Evolutionary conservation across 2,797 vertebrate species (phyloP).

Genomic region (Coreius guichenoti): DNA sequence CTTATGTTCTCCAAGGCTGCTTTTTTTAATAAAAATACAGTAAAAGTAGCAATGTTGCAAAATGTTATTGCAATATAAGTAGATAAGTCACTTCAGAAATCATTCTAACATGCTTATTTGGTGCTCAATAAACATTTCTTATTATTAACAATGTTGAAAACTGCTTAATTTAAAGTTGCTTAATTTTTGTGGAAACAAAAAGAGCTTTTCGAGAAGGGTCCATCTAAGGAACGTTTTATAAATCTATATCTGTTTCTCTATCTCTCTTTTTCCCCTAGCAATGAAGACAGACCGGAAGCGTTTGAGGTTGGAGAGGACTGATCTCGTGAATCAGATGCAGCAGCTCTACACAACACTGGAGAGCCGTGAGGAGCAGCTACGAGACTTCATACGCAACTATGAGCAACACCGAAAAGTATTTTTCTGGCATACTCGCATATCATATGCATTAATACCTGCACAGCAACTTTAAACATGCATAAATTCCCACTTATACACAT

Average conservation of each 20-base stretch:
- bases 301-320: slow-evolving; percentile 92
- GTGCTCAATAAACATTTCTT: not conserved
- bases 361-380: slow-evolving; percentile 95
- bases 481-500: slow-evolving; percentile 8
- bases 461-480: not conserved
- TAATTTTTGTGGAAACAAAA: not conserved
- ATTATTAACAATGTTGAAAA: not conserved
- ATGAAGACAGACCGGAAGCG: slow-evolving; percentile 98
- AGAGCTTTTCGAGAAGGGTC: not conserved
- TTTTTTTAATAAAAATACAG: not conserved
- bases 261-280: slow-evolving; percentile 72
- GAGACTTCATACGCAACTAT: slow-evolving; percentile 97
- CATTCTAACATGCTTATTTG: not conserved
- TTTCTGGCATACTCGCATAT: not conserved
- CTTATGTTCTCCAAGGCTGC: not conserved
- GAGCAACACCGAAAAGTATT: slow-evolving; percentile 96
- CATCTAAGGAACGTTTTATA: not conserved
- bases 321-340: slow-evolving; percentile 98
- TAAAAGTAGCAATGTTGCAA: not conserved
- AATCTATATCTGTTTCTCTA: not conserved
- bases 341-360: slow-evolving; percentile 97
- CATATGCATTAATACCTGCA: not conserved
- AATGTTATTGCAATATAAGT: not conserved
- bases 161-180: not conserved
- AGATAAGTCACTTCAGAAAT: not conserved